Percentiles rank a stretch among this genome's conserved stretches.
These are phyloP conservation scores for Saccostrea cuccullata DNA, from an alignment of 1,140 invertebrate genomes.

Conservation along the genomic window DNA sequence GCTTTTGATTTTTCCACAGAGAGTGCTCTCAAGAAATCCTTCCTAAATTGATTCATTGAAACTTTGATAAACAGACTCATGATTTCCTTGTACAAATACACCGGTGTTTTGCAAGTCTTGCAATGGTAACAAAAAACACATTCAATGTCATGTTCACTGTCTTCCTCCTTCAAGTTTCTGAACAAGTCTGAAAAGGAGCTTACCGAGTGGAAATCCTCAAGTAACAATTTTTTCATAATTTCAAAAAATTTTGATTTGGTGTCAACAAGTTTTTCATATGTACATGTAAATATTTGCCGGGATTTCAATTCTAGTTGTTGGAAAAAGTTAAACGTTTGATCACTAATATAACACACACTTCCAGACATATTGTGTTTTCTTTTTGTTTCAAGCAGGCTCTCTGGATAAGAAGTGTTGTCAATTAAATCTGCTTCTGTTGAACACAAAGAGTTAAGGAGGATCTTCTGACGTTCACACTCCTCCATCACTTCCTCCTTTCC, in stretches of 20 bases:
- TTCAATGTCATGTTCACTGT: neutral
- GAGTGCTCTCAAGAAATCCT: constrained; percentile 41
- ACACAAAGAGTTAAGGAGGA: constrained; percentile 14
- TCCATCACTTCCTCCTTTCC: constrained; percentile 38
- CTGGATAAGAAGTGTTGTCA: neutral
- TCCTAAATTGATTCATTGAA: constrained; percentile 45
- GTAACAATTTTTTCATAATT: neutral
- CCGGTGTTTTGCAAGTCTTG: neutral
- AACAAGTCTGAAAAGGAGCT: neutral
- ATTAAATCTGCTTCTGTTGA: constrained; percentile 34
- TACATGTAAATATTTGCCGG: constrained; percentile 2
- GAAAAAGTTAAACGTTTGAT: constrained; percentile 36
- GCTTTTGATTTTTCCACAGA: constrained; percentile 47
- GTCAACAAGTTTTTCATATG: constrained; percentile 39
- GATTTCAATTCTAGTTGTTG: constrained; percentile 40
- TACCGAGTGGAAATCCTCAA: neutral
- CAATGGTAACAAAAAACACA: neutral
- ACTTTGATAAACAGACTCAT: constrained; percentile 49
- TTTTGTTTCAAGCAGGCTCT: constrained; percentile 42
- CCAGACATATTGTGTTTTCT: constrained; percentile 42
- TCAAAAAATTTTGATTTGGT: neutral
- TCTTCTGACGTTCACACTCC: neutral
- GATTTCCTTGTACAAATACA: neutral
- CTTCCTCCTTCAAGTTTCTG: neutral
- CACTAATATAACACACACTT: constrained; percentile 44